Base-by-base conservation (phyloP, 2,888 invertebrate species). In the Scaptodrosophila latifasciaeformis region DNA sequence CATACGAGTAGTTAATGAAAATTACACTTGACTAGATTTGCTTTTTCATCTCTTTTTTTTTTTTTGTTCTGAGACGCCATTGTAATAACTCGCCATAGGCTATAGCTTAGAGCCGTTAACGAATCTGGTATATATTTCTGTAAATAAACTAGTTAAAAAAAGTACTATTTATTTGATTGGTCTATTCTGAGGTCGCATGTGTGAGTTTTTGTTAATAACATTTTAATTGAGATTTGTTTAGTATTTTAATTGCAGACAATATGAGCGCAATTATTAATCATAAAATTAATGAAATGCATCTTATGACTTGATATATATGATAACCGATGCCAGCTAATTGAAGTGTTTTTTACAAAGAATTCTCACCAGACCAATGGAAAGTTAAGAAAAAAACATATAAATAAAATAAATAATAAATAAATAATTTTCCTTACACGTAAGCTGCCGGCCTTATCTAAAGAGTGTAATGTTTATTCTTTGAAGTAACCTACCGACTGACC, bases 191-290 rank as follows among this genome's bases (percentile, higher is more conserved):
- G 56, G 54, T 57, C 43, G 57, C 65, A 24, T 24, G 24, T 70
- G 63, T 67, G 65, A 47, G 62, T 75, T 75, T 75, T 78, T 54
- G 71, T 70, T 71, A 78, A 76, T 70, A 67, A 72, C 67, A 60
- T 72, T 70, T 79, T 75, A 75, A 75, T 75, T 75, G 74, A 75
- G 80, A 75, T 72, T 70, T 65, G 79, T 75, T 76, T 61, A 76
- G 56, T 54, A 72, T 76, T 76, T 75, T 79, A 79, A 75, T 75
- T 76, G 79, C 55, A 79, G 63, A 67, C 70, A 70, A 72, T 75
- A 77, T 67, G 65, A 49, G 80, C 61, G 80, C 77, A 79, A 79
- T 75, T 79, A 79, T 76, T 76, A 55, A 70, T 65, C 80, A 72
- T 75, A 74, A 75, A 78, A 58, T 48, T 78, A 78, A 72, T 78